These are phyloP conservation scores for Hyaena hyaena DNA, from an alignment of 2,113 vertebrate species.

Conservation along the genomic window DNA sequence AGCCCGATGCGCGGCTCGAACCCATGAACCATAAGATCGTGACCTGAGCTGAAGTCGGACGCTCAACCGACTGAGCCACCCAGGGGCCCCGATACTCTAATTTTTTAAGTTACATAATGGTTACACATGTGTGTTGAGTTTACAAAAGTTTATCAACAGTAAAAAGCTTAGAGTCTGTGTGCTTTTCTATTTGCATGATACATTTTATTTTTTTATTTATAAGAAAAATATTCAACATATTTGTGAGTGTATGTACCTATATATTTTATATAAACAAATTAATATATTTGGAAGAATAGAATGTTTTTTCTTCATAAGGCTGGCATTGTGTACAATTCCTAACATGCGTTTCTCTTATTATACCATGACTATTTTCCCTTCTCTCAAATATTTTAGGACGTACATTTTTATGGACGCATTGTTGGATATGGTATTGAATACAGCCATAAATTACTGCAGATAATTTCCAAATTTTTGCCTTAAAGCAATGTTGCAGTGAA, in stretches of 20 bases:
- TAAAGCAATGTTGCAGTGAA: background rate
- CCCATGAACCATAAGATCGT: no score
- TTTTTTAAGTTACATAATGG: background rate
- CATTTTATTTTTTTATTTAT: background rate
- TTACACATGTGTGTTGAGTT: background rate
- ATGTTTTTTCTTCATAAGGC: background rate
- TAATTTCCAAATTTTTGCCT: background rate
- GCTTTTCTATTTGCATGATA: background rate
- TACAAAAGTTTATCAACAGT: background rate
- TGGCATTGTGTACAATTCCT: background rate
- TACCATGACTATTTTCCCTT: background rate
- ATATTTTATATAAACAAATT: background rate
- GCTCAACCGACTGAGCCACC: no score
- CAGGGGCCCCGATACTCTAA: background rate
- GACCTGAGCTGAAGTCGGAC: no score
- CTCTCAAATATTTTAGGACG: constrained; percentile 24
- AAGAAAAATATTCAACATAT: background rate
- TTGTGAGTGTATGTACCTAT: background rate
- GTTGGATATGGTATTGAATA: background rate
- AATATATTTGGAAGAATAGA: background rate
- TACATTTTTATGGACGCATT: background rate
- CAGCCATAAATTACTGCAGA: background rate
- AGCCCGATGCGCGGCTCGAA: no score
- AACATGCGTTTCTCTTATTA: background rate
- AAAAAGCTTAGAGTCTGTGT: background rate